Evolutionary conservation across 2,888 invertebrate species (phyloP).

Genomic region (Leptopilina myrica): DNA sequence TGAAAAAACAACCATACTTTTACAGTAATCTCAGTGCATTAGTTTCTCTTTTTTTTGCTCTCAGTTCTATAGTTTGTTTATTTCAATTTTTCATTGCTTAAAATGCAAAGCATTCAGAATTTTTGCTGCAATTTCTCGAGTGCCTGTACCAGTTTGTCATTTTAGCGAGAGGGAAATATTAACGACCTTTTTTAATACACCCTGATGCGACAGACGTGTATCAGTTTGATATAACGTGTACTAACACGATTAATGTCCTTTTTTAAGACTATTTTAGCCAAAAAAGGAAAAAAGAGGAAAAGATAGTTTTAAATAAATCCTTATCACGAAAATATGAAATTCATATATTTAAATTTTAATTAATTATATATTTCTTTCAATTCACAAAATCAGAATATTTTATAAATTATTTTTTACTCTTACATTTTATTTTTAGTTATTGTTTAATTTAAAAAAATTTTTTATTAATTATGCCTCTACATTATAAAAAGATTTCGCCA

Average conservation of each 20-base stretch:
- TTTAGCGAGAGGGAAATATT: slow-evolving; percentile 23
- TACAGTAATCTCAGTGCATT: background rate
- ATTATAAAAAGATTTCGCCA: too few relatives aligned
- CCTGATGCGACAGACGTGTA: slow-evolving; percentile 28
- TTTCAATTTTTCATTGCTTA: slow-evolving; percentile 30
- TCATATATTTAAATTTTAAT: too few relatives aligned
- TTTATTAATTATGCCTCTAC: too few relatives aligned
- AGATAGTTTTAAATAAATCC: background rate
- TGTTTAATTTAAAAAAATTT: too few relatives aligned
- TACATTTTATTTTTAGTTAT: too few relatives aligned
- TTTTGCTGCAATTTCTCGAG: slow-evolving; percentile 24
- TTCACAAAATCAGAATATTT: too few relatives aligned
- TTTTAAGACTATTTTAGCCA: background rate
- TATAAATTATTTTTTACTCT: too few relatives aligned
- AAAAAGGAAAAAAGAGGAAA: background rate
- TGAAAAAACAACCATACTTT: slow-evolving; percentile 4
- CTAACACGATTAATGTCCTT: slow-evolving; percentile 18
- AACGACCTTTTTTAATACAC: slow-evolving; percentile 36
- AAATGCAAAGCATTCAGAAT: slow-evolving; percentile 26
- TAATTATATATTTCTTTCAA: too few relatives aligned
- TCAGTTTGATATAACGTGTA: slow-evolving; percentile 33
- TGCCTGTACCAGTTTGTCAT: background rate
- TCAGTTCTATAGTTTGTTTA: slow-evolving; percentile 17
- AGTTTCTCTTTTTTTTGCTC: background rate
- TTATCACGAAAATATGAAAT: background rate